These are phyloP conservation scores for Habrosyne pyritoides DNA, from an alignment of 2,888 invertebrate species.

Conservation along the genomic window DNA sequence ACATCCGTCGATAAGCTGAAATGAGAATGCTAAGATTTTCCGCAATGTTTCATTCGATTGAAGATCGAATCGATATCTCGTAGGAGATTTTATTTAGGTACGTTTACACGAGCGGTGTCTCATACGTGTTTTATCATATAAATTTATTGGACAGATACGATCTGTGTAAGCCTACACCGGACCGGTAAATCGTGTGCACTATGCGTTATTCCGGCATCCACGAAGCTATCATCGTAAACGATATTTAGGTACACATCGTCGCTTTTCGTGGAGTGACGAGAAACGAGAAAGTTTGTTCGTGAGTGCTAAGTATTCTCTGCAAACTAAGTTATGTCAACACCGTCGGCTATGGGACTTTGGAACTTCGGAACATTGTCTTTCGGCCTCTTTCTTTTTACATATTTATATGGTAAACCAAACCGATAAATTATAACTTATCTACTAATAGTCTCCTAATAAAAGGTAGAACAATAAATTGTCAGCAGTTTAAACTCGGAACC, in stretches of 20 bases:
- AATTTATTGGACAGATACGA: conserved; percentile 79
- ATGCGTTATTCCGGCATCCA: conserved; percentile 53
- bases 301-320: conserved; percentile 1
- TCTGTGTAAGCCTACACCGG: conserved; percentile 65
- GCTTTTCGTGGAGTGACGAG: neutral
- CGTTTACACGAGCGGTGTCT: conserved; percentile 37
- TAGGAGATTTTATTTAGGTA: conserved; percentile 52
- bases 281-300: conserved; percentile 2
- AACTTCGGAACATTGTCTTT: neutral
- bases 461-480: conserved; percentile 37
- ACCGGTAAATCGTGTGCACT: conserved; percentile 59
- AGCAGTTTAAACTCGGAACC: conserved; percentile 24
- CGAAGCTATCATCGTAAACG: conserved; percentile 30
- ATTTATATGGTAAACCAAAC: neutral
- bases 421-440: conserved; percentile 2
- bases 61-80: conserved; percentile 41
- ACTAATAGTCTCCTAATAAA: conserved; percentile 21
- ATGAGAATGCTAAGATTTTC: neutral
- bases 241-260: conserved; percentile 23
- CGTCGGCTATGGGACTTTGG: too few relatives aligned
- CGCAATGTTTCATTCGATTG: conserved; percentile 6
- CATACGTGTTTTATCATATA: conserved; percentile 65
- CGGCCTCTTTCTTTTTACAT: neutral
- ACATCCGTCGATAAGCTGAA: neutral
- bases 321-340: neutral